These are phyloP conservation scores for Tachycineta bicolor DNA, from an alignment of 2,113 vertebrate species.

Conservation along the genomic window DNA sequence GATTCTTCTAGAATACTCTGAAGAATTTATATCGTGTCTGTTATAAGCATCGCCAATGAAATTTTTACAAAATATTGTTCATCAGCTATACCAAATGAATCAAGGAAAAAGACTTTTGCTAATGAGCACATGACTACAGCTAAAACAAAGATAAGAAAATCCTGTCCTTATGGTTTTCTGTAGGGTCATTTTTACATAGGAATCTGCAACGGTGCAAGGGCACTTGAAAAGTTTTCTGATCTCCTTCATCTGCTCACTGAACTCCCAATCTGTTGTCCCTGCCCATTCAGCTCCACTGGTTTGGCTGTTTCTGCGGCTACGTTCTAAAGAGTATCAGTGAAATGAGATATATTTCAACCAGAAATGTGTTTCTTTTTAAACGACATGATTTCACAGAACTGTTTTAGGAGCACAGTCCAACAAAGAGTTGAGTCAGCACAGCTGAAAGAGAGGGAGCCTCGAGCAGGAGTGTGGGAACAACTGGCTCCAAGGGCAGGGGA, in stretches of 20 bases:
- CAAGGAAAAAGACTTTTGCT: neutral
- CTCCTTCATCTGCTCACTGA: neutral
- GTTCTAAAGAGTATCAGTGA: neutral
- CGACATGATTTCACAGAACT: neutral
- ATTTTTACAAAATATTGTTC: neutral
- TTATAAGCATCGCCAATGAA: neutral
- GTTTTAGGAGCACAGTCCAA: neutral
- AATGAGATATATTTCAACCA: neutral
- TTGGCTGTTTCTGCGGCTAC: neutral
- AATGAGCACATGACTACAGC: neutral
- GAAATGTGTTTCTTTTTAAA: conserved; percentile 37
- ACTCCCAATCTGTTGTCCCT: neutral
- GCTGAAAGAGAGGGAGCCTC: neutral
- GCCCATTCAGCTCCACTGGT: neutral
- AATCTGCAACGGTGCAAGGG: neutral
- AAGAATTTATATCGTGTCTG: neutral
- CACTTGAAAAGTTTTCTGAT: neutral
- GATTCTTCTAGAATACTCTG: neutral
- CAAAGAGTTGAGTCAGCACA: neutral
- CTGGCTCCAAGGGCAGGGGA: neutral
- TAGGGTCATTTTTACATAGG: neutral
- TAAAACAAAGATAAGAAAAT: neutral
- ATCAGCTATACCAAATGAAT: neutral
- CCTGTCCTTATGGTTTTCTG: neutral
- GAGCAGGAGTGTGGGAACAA: neutral